Evolutionary conservation across 2,888 invertebrate genomes (phyloP), one percentile per base, ranked within the genome.

Genomic region (Trichogramma dendrolimi): DNA sequence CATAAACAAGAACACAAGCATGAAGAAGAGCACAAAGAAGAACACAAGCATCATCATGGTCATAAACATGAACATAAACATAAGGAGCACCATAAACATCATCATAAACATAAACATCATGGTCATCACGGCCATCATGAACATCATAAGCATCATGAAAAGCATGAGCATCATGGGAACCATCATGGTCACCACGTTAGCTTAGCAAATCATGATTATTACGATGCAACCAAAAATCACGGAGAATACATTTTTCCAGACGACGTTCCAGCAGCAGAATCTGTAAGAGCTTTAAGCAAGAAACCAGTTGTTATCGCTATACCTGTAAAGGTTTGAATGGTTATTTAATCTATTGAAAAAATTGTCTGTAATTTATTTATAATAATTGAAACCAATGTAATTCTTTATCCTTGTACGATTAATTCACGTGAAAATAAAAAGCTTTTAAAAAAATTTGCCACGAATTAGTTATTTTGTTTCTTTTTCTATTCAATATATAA

Each of bases 41-140:
- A 56, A 6, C 63, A 63, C 10, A 51, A 54, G 5, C 63, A 63
- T 27, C 54, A 63, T n/a, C 54, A 63, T 6, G 49, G 47, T 40
- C 46, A 57, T 40, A 43, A 48, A 7, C 44, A 60, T 11, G 42
- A 46, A 42, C 40, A 61, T 27, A 14, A 14, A 11, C 40, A 14
- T 14, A 14, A 14, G 14, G 14, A 14, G 2, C 14, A 14, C 14
- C 14, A 14, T 14, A 14, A 14, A 14, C 14, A 14, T 14, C 14
- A 14, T 14, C 14, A 14, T 14, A 14, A 52, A 4, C 63, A 63
- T 48, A 46, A 59, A 2, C 52, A 60, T 39, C 48, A 14, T 14
- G 14, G 14, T 2, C 14, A 14, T 14, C 14, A 14, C 14, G 14
- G 14, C 14, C 14, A 61, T 8, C 61, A 58, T 48, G 38, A 41